phyloP scores from a whole-genome alignment of 2,888 invertebrate species.

The Platycheirus albimanus region DNA sequence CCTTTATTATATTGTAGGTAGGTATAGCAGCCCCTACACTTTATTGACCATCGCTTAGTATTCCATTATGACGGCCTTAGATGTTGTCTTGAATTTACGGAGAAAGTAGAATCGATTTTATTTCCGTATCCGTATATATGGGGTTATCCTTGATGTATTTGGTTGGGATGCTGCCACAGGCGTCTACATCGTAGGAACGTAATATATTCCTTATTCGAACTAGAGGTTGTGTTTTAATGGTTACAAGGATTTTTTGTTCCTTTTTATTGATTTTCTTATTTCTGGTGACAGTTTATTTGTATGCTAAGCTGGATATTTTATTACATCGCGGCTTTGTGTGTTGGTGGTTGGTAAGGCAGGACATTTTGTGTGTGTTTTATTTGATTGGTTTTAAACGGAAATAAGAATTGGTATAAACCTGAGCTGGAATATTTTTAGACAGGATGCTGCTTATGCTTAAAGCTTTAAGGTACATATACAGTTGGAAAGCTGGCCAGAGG shows the following conservation, averaged over 20 bases:
- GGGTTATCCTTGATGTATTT: conserved; percentile 43
- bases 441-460: too few species aligned
- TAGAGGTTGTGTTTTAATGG: conserved; percentile 24
- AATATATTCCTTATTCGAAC: not conserved
- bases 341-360: not conserved
- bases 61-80: conserved; percentile 49
- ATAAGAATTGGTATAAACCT: not conserved
- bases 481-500: too few species aligned
- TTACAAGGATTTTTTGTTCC: conserved; percentile 34
- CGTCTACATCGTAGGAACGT: not conserved
- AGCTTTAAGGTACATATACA: too few species aligned
- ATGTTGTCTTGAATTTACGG: conserved; percentile 27
- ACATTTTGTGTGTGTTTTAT: conserved; percentile 11
- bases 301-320: conserved; percentile 22
- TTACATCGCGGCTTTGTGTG: conserved; percentile 28
- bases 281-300: conserved; percentile 16
- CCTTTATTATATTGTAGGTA: too few species aligned
- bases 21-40: conserved; percentile 23
- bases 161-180: conserved; percentile 15
- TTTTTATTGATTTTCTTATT: conserved; percentile 39
- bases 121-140: conserved; percentile 38
- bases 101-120: conserved; percentile 52
- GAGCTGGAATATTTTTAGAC: too few species aligned
- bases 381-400: conserved; percentile 4
- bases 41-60: conserved; percentile 39